Evolutionary conservation across 2,888 invertebrate species (phyloP), one percentile per base, ranked within the genome.

Genomic region (Leucophenga maculata): DNA sequence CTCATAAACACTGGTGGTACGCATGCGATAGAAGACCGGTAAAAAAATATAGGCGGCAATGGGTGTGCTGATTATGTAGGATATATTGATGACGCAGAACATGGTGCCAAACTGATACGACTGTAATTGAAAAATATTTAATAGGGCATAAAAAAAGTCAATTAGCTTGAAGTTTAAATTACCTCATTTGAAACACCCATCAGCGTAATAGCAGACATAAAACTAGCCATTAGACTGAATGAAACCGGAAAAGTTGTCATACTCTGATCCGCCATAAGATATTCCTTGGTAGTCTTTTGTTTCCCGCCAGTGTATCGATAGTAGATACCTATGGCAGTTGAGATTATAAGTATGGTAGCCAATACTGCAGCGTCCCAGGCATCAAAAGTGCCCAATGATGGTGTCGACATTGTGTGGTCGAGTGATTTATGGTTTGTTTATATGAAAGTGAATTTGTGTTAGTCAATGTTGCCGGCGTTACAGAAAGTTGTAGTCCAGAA

Each of bases 201-300:
- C 32, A 97, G 87, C 0, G 96, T 94, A 72, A 97, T 93, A 60
- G 97, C 95, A 0, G 97, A 97, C 94, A 97, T 95, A 86, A 97
- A 97, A 20, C 96, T 95, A 6, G 97, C 96, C 94, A 97, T 95
- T 68, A 97, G 88, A 3, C 96, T 96, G 75, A 97, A 94, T 6
- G 96, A 93, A 0, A 97, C 95, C 0, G 97, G 95, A 50, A 91
- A 85, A 76, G 94, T 91, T 1, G 94, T 92, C 94, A 97, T 94
- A 78, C 93, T 94, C 75, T 92, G 91, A 84, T 96, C 93, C 0
- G 95, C 97, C 75, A 95, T 88, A 68, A 97, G 91, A 84, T 95
- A 97, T 89, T 97, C 97, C 93, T 94, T 92, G 66, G 94, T 93
- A 2, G 96, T 96, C 89, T 93, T 94, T 85, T 97, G 96, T 86